Evolutionary conservation across 1,140 invertebrate species (phyloP).

Genomic region (Octopus bimaculoides): DNA sequence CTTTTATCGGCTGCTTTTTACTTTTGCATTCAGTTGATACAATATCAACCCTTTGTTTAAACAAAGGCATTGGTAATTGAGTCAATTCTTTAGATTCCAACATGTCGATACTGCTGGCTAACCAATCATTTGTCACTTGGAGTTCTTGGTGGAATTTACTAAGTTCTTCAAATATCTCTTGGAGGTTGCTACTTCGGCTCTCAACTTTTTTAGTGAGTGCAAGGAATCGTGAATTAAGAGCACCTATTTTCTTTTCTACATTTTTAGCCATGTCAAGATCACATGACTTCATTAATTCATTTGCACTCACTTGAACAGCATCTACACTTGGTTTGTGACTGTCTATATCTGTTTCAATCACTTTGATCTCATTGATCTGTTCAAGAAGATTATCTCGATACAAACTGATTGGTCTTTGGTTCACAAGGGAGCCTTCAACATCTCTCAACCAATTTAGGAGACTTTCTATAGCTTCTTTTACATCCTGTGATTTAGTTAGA

Average conservation of each 20-base stretch:
- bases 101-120: constrained; percentile 67
- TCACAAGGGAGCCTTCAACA: constrained; percentile 73
- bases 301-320: constrained; percentile 73
- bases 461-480: constrained; percentile 86
- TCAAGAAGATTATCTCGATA: constrained; percentile 86
- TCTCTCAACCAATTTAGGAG: constrained; percentile 81
- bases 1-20: constrained; percentile 69
- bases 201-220: constrained; percentile 77
- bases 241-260: constrained; percentile 81
- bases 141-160: constrained; percentile 72
- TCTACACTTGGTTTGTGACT: constrained; percentile 81
- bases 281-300: constrained; percentile 76
- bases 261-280: constrained; percentile 85
- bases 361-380: constrained; percentile 79
- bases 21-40: constrained; percentile 60
- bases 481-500: constrained; percentile 87
- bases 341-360: constrained; percentile 79
- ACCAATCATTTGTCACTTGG: constrained; percentile 55
- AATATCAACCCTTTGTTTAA: constrained; percentile 66
- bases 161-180: constrained; percentile 74
- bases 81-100: constrained; percentile 72
- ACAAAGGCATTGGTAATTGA: constrained; percentile 70
- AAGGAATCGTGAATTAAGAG: constrained; percentile 79
- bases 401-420: constrained; percentile 79
- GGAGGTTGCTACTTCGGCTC: constrained; percentile 77